A percentile compares a stretch with the other conserved stretches of the same genome.
Evolutionary conservation across 2,888 invertebrate species (phyloP).

Genomic region (Heliconius hortense): DNA sequence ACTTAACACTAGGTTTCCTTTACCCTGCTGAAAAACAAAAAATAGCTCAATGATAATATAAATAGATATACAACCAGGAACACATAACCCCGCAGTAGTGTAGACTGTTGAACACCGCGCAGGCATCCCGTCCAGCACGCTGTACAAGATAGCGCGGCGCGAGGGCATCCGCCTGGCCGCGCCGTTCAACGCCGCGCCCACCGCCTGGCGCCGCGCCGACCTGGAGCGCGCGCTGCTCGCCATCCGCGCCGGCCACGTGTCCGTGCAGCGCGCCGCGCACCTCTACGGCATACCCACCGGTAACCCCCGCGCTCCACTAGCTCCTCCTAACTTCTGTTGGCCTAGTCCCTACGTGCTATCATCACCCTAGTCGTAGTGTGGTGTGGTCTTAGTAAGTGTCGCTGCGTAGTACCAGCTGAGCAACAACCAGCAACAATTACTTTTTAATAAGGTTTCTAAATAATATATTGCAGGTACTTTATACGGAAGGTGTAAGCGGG

Average conservation of each 20-base stretch:
- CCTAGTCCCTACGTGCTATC: background rate
- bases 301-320: no score
- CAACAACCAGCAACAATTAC: background rate
- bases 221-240: slow-evolving; percentile 90
- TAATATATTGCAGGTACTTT: slow-evolving; percentile 84
- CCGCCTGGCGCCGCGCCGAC: slow-evolving; percentile 93
- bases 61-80: background rate
- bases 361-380: no score
- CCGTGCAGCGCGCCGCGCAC: slow-evolving; percentile 93
- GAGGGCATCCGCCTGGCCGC: slow-evolving; percentile 94
- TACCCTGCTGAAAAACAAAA: background rate
- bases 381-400: background rate
- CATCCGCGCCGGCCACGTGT: slow-evolving; percentile 89
- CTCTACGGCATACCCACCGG: slow-evolving; percentile 19
- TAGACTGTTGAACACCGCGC: background rate
- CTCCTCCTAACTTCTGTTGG: background rate
- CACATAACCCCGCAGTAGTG: background rate
- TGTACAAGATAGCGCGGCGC: slow-evolving; percentile 94
- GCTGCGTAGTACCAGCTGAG: background rate
- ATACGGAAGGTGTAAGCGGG: slow-evolving; percentile 93
- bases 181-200: slow-evolving; percentile 95
- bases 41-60: background rate
- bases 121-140: slow-evolving; percentile 94
- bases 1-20: background rate
- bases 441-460: background rate